Evolutionary conservation across 1,140 invertebrate species (phyloP), one percentile per base, ranked within the genome.

Genomic region (Aphelenchoides fujianensis): DNA sequence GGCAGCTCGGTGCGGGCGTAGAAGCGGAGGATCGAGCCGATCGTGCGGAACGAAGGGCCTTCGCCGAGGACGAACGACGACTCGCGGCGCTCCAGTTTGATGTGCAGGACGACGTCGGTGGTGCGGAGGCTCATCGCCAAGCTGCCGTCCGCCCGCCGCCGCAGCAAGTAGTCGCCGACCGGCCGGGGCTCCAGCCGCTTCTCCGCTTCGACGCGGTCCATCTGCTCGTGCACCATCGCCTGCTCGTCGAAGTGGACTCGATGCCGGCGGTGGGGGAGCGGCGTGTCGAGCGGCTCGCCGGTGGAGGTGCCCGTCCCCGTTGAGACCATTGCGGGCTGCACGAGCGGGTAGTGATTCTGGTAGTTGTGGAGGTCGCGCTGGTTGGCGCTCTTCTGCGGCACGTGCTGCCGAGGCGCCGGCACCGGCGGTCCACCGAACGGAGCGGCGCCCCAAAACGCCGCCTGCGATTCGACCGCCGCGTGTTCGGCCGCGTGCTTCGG

Each of bases 181-280:
- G 37, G 63, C 30, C 34, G 28, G 16, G 63, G 1, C n/a, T 12
- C 36, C 31, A 66, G 2, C 23, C 36, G n/a, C 7, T 66, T 66
- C 32, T 66, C 63, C 23, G 63, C 63, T 35, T 66, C 63, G 31
- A 66, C 63, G 1, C 63, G 63, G 3, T 66, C 63, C 63, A 66
- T 66, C 30, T 66, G 31, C 31, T 66, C 63, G 7, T 66, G 63
- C n/a, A 66, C 36, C 63, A 66, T 66, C 3, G 63, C 32, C 36
- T n/a, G 12, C 53, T 66, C 63, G 32, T 66, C 63, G 63, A 66
- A 66, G 2, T 66, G 31, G 2, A 37, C 37, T 27, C 63, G 63
- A 66, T 66, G 63, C 1, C 63, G 31, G 16, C 63, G 63, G 12
- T 32, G 12, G 1, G 63, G 36, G 12, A 36, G 16, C n/a, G 63